Evolutionary conservation across 2,113 vertebrate genomes (phyloP).

Genomic region (Struthidea cinerea): DNA sequence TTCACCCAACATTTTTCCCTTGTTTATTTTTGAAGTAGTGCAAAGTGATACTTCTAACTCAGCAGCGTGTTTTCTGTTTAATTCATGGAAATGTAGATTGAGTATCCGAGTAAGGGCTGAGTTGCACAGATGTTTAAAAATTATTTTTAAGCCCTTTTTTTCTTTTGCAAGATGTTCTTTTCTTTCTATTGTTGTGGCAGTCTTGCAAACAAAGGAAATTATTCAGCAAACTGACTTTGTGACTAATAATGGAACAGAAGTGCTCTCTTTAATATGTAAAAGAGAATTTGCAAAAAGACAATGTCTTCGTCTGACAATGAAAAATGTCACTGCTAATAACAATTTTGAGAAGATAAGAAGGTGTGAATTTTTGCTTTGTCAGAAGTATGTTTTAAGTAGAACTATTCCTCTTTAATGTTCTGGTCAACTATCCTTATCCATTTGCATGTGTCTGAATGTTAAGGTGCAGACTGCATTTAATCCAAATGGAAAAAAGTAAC

Average conservation of each 20-base stretch:
- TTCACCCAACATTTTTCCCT: background rate
- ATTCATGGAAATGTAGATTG: background rate
- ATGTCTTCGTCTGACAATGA: background rate
- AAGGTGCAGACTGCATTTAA: background rate
- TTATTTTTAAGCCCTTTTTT: background rate
- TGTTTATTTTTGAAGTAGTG: background rate
- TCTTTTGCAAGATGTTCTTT: background rate
- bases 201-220: conserved; percentile 23
- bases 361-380: conserved; percentile 5
- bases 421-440: background rate
- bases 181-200: background rate
- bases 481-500: background rate
- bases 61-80: background rate
- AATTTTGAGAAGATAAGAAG: conserved; percentile 17
- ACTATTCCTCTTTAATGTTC: background rate
- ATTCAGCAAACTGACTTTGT: conserved; percentile 30
- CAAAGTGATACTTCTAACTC: background rate
- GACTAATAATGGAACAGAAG: conserved; percentile 43
- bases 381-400: background rate
- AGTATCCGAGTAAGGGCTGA: background rate
- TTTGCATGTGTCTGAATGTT: background rate
- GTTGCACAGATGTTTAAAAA: background rate
- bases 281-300: background rate
- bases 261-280: conserved; percentile 42
- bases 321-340: conserved; percentile 22